Base-by-base conservation (phyloP, 2,888 invertebrate species). In the Chymomyza amoena region DNA sequence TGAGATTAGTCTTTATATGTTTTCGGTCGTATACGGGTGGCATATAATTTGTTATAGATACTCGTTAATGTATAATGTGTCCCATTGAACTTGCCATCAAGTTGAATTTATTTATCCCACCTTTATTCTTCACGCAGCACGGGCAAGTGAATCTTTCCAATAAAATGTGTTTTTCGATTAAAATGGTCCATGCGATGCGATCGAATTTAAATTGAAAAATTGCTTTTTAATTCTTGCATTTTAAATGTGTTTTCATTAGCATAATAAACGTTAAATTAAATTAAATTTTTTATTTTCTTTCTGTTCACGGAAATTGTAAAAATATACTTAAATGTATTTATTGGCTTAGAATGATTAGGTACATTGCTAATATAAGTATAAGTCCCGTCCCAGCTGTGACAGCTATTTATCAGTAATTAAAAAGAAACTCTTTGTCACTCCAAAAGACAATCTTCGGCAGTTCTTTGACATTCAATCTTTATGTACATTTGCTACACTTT, bases 161-260 rank as follows among this genome's bases (percentile, higher is more conserved):
- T 87, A 88, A 89, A 88, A 89, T 89, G 87, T 87, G 87, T 88
- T 88, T 80, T 89, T 88, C 88, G 79, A 87, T 89, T n/a, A 88
- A 89, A 85, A 85, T 88, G 85, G 89, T 88, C 77, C 87, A 86
- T 89, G 89, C 89, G 88, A 86, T 86, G 89, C 89, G 89, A 86
- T 86, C 85, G 85, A 86, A 87, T 88, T 86, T 89, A 86, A 86
- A 88, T 88, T 86, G 84, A 86, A 86, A 89, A 89, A 89, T 85
- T 89, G 81, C 87, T 79, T 89, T 89, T 85, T 85, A 88, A 85
- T 89, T 89, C 88, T 78, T 77, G 76, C 78, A 84, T 85, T 90
- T 84, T 80, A 86, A 88, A 89, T 90, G 88, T 87, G 83, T 89
- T 90, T 89, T 89, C 89, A 91, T 90, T 90, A 89, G 81, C 90